phyloP scores from a whole-genome alignment of 2,797 vertebrate species.

The Cyprinodon diabolis region DNA sequence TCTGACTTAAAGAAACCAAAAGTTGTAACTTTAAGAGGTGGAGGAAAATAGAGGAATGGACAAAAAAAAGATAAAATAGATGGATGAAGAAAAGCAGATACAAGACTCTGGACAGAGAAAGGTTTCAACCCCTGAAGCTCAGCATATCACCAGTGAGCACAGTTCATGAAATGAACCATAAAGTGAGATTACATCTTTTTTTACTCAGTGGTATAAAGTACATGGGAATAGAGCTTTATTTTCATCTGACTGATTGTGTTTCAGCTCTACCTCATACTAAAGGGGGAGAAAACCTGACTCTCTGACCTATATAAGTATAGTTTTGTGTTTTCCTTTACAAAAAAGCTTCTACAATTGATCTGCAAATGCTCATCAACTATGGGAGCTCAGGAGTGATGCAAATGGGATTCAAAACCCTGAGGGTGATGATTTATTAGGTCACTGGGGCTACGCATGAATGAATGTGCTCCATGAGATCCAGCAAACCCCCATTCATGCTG shows the following conservation, averaged over 20 bases:
- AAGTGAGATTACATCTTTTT: slow-evolving; percentile 50
- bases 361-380: slow-evolving; percentile 18
- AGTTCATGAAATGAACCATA: slow-evolving; percentile 38
- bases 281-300: slow-evolving; percentile 40
- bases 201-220: slow-evolving; percentile 18
- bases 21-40: not conserved
- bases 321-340: slow-evolving; percentile 33
- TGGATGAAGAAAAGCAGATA: slow-evolving; percentile 6
- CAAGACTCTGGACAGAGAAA: slow-evolving; percentile 16
- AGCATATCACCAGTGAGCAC: slow-evolving; percentile 34
- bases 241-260: slow-evolving; percentile 41
- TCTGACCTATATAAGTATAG: slow-evolving; percentile 30
- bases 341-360: slow-evolving; percentile 39
- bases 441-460: slow-evolving; percentile 64
- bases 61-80: slow-evolving; percentile 1
- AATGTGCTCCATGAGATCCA: slow-evolving; percentile 53
- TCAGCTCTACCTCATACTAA: slow-evolving; percentile 46
- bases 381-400: slow-evolving; percentile 54
- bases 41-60: not conserved
- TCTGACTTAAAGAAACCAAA: not conserved
- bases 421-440: slow-evolving; percentile 68
- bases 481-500: slow-evolving; percentile 54
- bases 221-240: slow-evolving; percentile 33
- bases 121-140: slow-evolving; percentile 25
- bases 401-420: slow-evolving; percentile 52